These are phyloP conservation scores for Tipula lateralis DNA, from an alignment of 2,888 invertebrate genomes.

Conservation along the genomic window DNA sequence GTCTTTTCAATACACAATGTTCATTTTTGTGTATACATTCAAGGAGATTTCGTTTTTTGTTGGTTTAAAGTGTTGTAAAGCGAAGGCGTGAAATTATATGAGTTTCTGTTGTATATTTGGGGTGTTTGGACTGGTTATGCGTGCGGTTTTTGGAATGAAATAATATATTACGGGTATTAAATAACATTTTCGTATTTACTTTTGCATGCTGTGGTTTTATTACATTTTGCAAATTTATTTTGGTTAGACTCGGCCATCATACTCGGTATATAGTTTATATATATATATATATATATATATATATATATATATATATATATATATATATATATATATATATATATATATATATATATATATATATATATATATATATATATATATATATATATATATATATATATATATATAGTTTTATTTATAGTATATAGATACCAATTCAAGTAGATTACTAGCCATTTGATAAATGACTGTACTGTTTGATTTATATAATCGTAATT, in stretches of 20 bases:
- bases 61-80: not conserved
- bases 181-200: not conserved
- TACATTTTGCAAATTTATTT: constrained; percentile 3
- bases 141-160: not conserved
- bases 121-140: not conserved
- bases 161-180: not conserved
- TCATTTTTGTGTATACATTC: not conserved
- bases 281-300: too few species aligned
- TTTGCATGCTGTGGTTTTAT: not conserved
- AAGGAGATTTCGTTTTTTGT: not conserved
- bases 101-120: not conserved
- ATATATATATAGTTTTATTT: not conserved
- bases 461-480: not conserved
- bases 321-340: not conserved
- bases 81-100: not conserved
- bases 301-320: not conserved
- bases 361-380: not conserved
- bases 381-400: not conserved
- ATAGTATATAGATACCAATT: not conserved
- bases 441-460: not conserved
- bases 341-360: not conserved
- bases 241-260: not conserved
- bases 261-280: not conserved
- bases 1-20: not conserved
- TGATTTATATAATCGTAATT: not conserved